Evolutionary conservation across 2,797 vertebrate species (phyloP), one percentile per base, ranked within the genome.

Genomic region (Ctenopoma kingsleyae): DNA sequence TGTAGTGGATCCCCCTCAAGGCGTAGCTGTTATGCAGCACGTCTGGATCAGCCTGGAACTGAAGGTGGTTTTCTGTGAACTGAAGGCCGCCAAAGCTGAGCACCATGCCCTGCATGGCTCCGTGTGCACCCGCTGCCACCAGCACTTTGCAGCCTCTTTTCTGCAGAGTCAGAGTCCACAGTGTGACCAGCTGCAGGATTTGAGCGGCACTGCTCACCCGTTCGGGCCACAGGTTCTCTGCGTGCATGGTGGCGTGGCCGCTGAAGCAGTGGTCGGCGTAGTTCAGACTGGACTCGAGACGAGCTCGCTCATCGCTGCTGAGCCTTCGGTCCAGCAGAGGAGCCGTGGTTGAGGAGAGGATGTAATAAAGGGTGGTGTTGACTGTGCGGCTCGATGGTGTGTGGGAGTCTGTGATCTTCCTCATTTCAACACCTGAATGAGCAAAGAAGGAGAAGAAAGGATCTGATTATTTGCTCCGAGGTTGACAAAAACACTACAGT

Each of bases 201-300:
- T 98, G 97, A 4, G 87, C 73, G 0, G 96, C 63, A 0, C 94
- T 94, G 79, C 91, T 90, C 56, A 98, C 89, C 15, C 67, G 91
- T 23, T 94, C 94, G 0, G 97, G 97, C 97, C 97, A 99, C 81
- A 99, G 95, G 91, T 97, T 98, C 93, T 97, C 94, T 0, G 98
- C 98, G 0, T 99, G 98, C 97, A 99, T 99, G 83, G 97, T 99
- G 9, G 98, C 97, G 0, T 99, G 97, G 81, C 97, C 98, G 0
- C 97, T 99, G 93, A 98, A 99, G 91, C 98, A 99, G 90, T 98
- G 98, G 85, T 99, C 98, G 0, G 97, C 97, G 0, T 99, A 99
- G 91, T 95, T 98, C 72, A 99, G 93, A 46, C 94, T 97, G 30
- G 95, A 92, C 80, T 98, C 97, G 49, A 99, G 94, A 15, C 87